phyloP scores from a whole-genome alignment of 1,140 invertebrate species.

The Lepidurus apus region DNA sequence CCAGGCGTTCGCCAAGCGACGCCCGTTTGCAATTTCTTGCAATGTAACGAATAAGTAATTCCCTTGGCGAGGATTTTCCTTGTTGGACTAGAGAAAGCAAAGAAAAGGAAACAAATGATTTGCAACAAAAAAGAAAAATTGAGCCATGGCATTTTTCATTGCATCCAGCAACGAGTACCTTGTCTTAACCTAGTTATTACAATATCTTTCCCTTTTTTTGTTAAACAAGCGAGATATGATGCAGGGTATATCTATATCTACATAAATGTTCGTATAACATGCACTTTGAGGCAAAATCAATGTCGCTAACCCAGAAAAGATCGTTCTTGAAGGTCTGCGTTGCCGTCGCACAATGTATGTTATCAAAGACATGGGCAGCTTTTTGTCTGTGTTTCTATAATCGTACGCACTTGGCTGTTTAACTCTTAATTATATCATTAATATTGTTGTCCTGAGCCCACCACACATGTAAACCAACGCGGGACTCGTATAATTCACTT shows the following conservation, averaged over 20 bases:
- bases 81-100: background rate
- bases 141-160: background rate
- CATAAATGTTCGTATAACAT: background rate
- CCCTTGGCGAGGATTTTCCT: background rate
- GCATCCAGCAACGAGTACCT: conserved; percentile 18
- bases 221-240: background rate
- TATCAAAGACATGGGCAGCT: background rate
- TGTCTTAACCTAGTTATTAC: conserved; percentile 19
- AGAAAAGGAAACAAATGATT: background rate
- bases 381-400: background rate
- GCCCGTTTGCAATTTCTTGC: background rate
- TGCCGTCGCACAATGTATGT: background rate
- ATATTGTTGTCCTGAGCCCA: background rate
- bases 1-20: background rate
- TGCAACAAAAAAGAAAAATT: background rate
- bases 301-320: background rate
- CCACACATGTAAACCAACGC: background rate
- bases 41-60: background rate
- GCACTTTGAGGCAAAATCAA: background rate
- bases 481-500: background rate
- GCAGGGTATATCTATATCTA: background rate
- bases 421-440: background rate
- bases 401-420: background rate
- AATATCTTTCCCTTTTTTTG: background rate
- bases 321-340: background rate